Percentiles rank a stretch among this genome's conserved stretches.
Conservation (phyloP, 2,888 invertebrate genomes). For the Psococerastis gibbosa region DNA sequence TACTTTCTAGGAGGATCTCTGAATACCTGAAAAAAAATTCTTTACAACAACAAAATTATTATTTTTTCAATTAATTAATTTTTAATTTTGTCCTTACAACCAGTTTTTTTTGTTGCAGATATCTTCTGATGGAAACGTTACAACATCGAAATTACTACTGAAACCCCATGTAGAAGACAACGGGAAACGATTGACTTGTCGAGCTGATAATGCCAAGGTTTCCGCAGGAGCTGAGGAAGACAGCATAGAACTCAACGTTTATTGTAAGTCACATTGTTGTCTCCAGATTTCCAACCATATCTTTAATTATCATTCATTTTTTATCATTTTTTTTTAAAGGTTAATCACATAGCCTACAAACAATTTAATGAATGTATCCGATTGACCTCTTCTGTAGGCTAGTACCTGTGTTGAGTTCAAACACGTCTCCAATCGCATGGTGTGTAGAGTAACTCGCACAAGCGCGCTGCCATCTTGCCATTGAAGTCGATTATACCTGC, state of each 20-base stretch:
- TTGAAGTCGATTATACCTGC: too few species aligned
- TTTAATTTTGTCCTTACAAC: not conserved
- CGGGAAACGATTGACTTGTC: slow-evolving; percentile 56
- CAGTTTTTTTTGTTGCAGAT: slow-evolving; percentile 34
- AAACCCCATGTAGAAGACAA: slow-evolving; percentile 60
- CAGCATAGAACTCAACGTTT: slow-evolving; percentile 62
- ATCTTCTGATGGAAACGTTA: slow-evolving; percentile 62
- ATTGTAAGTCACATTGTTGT: slow-evolving; percentile 55
- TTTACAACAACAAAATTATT: not conserved
- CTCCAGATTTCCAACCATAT: too few species aligned
- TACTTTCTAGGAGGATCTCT: too few species aligned
- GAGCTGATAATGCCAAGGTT: slow-evolving; percentile 57
- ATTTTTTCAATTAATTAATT: not conserved
- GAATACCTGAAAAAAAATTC: slow-evolving; percentile 6
- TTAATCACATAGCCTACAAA: too few species aligned
- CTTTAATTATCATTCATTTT: too few species aligned
- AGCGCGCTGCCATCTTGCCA: too few species aligned
- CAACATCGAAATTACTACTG: slow-evolving; percentile 54
- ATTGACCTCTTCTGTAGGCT: too few species aligned
- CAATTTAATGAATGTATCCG: too few species aligned
- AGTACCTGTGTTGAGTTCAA: too few species aligned
- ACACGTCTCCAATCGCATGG: too few species aligned
- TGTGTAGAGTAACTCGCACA: too few species aligned
- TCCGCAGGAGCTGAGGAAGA: slow-evolving; percentile 56
- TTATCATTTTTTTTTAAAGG: too few species aligned